A percentile compares a stretch with the other conserved stretches of the same genome.
phyloP scores from a whole-genome alignment of 2,113 vertebrate species.

The Acinonyx jubatus region DNA sequence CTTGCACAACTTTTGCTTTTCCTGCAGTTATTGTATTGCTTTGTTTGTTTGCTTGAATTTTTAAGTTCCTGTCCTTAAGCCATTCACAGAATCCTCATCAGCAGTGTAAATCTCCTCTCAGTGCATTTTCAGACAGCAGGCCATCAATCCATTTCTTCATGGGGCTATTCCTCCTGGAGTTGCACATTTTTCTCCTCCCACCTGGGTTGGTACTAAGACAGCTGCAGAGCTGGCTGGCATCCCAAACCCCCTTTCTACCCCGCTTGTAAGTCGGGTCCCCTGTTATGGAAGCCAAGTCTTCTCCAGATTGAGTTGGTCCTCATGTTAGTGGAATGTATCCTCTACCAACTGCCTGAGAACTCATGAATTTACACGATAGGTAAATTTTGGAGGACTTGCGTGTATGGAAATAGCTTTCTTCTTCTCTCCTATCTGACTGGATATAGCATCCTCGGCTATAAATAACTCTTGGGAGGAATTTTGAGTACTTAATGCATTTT shows the following conservation, averaged over 20 bases:
- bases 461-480: background rate
- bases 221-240: background rate
- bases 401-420: background rate
- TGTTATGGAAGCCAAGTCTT: background rate
- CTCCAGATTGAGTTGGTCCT: background rate
- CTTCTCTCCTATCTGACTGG: background rate
- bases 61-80: background rate
- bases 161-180: background rate
- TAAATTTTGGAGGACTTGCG: background rate
- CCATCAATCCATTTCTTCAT: background rate
- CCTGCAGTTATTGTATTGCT: background rate
- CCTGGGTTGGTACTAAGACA: background rate
- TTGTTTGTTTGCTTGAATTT: background rate
- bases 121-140: too few relatives aligned
- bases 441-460: background rate
- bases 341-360: background rate
- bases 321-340: background rate
- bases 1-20: background rate
- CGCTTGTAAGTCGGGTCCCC: rapidly evolving
- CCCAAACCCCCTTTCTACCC: rapidly evolving
- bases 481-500: background rate
- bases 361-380: background rate
- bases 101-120: background rate
- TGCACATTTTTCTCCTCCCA: too few relatives aligned
- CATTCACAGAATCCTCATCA: background rate